Evolutionary conservation across 2,888 invertebrate genomes (phyloP), one percentile per base, ranked within the genome.

Genomic region (Chesias legatella): DNA sequence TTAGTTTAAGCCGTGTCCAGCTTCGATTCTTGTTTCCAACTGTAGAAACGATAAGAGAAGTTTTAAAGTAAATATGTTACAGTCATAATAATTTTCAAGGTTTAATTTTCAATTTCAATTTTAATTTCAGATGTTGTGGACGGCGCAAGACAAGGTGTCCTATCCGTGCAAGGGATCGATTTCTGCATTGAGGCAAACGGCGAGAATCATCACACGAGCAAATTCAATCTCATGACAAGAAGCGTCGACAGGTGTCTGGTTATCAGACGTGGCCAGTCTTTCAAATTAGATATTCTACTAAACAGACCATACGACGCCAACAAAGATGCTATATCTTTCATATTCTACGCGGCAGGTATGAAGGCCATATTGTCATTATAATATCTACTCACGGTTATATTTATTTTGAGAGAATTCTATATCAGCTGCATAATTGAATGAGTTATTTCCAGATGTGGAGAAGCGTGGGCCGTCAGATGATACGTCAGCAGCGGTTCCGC

Each of bases 181-280:
- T 91, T 93, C 35, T 93, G 93, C 61, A 83, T 93, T 35, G 85
- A 89, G 5, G 90, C 92, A 25, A 97, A 97, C 75, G 94, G 95
- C 6, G 88, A 89, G 25, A 89, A 90, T 44, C 97, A 97, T 72
- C 92, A 92, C 67, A 97, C 97, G 0, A 90, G 90, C 60, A 92
- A 93, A 66, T 97, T 93, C 73, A 93, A 94, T 60, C 75, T 94
- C 58, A 94, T 94, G 92, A 90, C 88, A 43, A 88, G 91, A 38
- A 66, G 64, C n/a, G 78, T 73, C 32, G 81, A 82, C 64, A 90
- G 91, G 29, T 90, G 92, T 50, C 88, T 96, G 30, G 94, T 98
- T 0, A 90, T 97, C 5, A 90, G 97, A 47, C 89, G 97, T 50
- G 97, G 97, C 5, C 95, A 96, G 74, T 86, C 93, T 11, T 97